Conservation (phyloP, 30 jellyfish, hydroid and myxozoan genomes). For the Sanderia malayensis region DNA sequence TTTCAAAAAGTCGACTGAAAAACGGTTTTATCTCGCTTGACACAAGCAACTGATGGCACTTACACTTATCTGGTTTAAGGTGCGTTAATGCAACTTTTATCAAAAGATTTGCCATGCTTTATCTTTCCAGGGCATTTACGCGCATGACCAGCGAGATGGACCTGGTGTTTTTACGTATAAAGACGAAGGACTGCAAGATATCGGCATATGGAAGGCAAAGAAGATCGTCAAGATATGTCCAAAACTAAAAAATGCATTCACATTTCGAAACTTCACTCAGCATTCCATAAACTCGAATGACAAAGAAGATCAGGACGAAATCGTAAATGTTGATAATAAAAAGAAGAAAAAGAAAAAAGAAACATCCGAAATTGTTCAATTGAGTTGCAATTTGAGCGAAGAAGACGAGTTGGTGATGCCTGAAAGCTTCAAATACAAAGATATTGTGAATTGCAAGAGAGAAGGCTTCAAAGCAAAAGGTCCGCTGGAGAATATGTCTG, state of each 20-base stretch:
- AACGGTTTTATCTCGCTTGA: no score
- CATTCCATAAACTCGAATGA: slow-evolving; percentile 65
- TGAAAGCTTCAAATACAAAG: slow-evolving; percentile 12
- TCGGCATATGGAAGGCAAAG: slow-evolving; percentile 80
- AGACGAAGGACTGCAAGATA: slow-evolving; percentile 62
- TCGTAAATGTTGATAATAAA: neutral
- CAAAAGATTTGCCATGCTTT: no score
- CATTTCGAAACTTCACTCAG: slow-evolving; percentile 15
- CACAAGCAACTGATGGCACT: no score
- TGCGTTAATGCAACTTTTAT: no score
- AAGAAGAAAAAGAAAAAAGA: slow-evolving; percentile 11
- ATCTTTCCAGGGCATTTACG: slow-evolving; percentile 74
- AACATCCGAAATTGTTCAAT: neutral
- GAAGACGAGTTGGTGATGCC: slow-evolving; percentile 27
- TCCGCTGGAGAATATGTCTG: slow-evolving; percentile 58
- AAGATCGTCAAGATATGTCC: slow-evolving; percentile 52
- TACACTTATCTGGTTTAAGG: no score
- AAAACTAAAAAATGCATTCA: slow-evolving; percentile 35
- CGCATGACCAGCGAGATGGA: slow-evolving; percentile 74
- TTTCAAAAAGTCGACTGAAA: no score
- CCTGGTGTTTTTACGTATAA: slow-evolving; percentile 83
- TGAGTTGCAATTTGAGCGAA: slow-evolving; percentile 11
- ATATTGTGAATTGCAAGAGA: slow-evolving; percentile 26
- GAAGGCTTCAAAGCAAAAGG: slow-evolving; percentile 59
- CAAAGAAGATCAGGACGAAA: neutral